Percentiles rank a stretch among this genome's conserved stretches.
These are phyloP conservation scores for Mamestra configurata DNA, from an alignment of 1,140 invertebrate species.

Conservation along the genomic window DNA sequence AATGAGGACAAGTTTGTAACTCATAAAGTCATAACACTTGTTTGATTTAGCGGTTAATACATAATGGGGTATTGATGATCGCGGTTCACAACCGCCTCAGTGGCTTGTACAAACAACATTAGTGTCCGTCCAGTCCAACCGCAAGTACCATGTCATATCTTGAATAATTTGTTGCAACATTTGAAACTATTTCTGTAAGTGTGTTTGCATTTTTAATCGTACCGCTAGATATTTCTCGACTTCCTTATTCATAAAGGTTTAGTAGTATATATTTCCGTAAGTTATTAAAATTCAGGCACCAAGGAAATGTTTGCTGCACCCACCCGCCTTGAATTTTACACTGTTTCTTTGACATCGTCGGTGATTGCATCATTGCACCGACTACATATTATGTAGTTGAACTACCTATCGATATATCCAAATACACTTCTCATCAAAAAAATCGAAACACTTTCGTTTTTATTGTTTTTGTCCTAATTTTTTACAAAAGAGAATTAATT, in stretches of 20 bases:
- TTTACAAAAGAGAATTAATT: too few species aligned
- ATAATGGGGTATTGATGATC: slow-evolving; percentile 39
- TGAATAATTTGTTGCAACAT: slow-evolving; percentile 2
- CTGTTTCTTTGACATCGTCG: too few species aligned
- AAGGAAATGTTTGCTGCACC: too few species aligned
- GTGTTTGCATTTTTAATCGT: slow-evolving; percentile 24
- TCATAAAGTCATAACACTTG: slow-evolving; percentile 37
- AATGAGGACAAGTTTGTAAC: slow-evolving; percentile 46
- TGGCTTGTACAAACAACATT: slow-evolving; percentile 15
- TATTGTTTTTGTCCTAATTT: too few species aligned
- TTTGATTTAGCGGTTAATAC: slow-evolving; percentile 42
- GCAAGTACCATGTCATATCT: slow-evolving; percentile 30
- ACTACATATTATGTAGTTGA: too few species aligned
- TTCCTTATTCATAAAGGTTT: not conserved
- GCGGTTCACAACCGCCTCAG: not conserved
- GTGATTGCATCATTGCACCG: too few species aligned
- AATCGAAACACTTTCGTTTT: too few species aligned
- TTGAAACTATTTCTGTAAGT: slow-evolving; percentile 34
- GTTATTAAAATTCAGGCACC: not conserved
- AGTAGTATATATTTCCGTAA: not conserved
- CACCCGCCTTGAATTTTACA: too few species aligned
- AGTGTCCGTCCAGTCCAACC: not conserved
- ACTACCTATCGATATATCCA: too few species aligned
- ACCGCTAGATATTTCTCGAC: slow-evolving; percentile 5
- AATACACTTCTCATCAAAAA: too few species aligned